Percentiles rank a stretch among this genome's conserved stretches.
phyloP scores from a whole-genome alignment of 2,113 vertebrate species.

The Daphoenositta chrysoptera region DNA sequence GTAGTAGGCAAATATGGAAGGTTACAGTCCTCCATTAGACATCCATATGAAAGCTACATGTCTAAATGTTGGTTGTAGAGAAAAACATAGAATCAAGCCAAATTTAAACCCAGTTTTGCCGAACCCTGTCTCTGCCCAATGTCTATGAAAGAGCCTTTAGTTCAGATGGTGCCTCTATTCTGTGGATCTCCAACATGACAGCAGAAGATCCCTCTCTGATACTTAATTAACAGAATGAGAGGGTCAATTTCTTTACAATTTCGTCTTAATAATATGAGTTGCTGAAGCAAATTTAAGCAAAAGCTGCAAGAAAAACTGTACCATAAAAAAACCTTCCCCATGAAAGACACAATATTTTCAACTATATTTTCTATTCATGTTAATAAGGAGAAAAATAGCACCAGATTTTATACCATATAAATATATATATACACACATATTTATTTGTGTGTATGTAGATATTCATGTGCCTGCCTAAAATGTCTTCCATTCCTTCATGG shows the following conservation, averaged over 20 bases:
- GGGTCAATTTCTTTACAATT: not conserved
- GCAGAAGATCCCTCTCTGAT: not conserved
- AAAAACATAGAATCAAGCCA: not conserved
- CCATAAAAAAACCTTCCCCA: not conserved
- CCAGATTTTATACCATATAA: not conserved
- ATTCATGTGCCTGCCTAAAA: not conserved
- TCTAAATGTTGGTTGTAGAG: not conserved
- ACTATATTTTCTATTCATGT: not conserved
- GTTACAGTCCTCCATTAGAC: not conserved
- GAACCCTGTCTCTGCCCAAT: fast-evolving
- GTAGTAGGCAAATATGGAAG: not conserved
- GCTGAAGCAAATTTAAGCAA: not conserved
- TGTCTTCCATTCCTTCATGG: not conserved
- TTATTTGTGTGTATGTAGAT: not conserved
- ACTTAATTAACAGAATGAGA: not conserved
- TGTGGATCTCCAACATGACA: not conserved
- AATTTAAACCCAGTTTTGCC: not conserved
- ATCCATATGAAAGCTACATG: not conserved
- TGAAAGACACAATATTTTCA: not conserved
- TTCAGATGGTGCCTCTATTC: not conserved
- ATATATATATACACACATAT: not conserved
- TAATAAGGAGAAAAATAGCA: not conserved
- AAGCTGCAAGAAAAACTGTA: not conserved
- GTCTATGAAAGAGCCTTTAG: not conserved
- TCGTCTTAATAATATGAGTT: not conserved